A percentile compares a stretch with the other conserved stretches of the same genome.
These are phyloP conservation scores for Drosophila parthenogenetica DNA, from an alignment of 2,888 invertebrate species.

Conservation along the genomic window DNA sequence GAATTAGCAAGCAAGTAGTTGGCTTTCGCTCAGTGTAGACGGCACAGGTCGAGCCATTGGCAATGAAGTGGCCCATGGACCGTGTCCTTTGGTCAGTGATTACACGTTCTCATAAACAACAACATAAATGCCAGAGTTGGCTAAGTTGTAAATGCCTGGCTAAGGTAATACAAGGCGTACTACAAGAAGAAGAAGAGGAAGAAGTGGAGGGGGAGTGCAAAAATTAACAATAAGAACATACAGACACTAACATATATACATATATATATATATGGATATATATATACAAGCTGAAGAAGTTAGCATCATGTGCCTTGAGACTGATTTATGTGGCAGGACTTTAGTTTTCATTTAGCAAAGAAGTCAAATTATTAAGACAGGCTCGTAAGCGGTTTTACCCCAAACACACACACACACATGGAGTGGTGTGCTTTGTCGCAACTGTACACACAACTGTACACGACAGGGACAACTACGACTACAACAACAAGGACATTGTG, in stretches of 20 bases:
- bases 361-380: slow-evolving; percentile 72
- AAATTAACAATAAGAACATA: neutral
- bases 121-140: slow-evolving; percentile 43
- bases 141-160: slow-evolving; percentile 49
- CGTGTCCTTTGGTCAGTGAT: slow-evolving; percentile 64
- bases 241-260: neutral
- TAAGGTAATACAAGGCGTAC: slow-evolving; percentile 25
- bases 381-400: slow-evolving; percentile 26
- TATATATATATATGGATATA: neutral
- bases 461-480: slow-evolving; percentile 7
- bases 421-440: slow-evolving; percentile 32
- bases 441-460: slow-evolving; percentile 41
- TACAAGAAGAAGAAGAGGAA: neutral
- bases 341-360: slow-evolving; percentile 73
- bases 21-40: slow-evolving; percentile 7
- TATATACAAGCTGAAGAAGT: slow-evolving; percentile 10
- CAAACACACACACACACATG: slow-evolving; percentile 9
- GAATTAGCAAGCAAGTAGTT: neutral
- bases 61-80: slow-evolving; percentile 67
- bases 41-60: slow-evolving; percentile 11
- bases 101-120: slow-evolving; percentile 74
- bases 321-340: slow-evolving; percentile 69
- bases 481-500: slow-evolving; percentile 5
- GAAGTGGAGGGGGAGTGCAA: too few relatives aligned
- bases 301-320: slow-evolving; percentile 32